Conservation (phyloP, 2,797 vertebrate species). For the Neopelma chrysocephalum region DNA sequence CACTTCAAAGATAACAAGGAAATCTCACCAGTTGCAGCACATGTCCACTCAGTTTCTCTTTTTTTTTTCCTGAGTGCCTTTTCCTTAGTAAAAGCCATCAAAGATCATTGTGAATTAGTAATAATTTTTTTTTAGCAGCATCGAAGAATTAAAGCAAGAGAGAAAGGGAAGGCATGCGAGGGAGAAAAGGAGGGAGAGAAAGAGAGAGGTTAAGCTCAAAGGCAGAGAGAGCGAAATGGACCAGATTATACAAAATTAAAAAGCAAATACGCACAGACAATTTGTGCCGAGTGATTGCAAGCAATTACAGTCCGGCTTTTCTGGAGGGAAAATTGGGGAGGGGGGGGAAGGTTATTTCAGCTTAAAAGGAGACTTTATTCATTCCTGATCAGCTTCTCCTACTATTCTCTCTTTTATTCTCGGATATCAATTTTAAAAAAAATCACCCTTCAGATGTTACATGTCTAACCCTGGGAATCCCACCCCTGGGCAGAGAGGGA, state of each 20-base stretch:
- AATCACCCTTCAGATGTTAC: slow-evolving; percentile 80
- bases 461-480: slow-evolving; percentile 76
- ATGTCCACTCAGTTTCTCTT: slow-evolving; percentile 39
- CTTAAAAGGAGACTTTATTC: slow-evolving; percentile 86
- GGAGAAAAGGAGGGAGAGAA: slow-evolving; percentile 73
- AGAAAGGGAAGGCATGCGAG: slow-evolving; percentile 52
- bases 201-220: slow-evolving; percentile 84
- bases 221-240: slow-evolving; percentile 84
- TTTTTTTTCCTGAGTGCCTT: slow-evolving; percentile 61
- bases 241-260: slow-evolving; percentile 89
- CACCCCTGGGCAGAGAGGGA: slow-evolving; percentile 78
- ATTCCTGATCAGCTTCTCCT: slow-evolving; percentile 84
- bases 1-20: slow-evolving; percentile 53
- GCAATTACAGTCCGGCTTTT: slow-evolving; percentile 85
- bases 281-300: slow-evolving; percentile 85
- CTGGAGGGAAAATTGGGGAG: slow-evolving; percentile 78
- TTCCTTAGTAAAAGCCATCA: slow-evolving; percentile 73
- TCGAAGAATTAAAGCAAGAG: slow-evolving; percentile 72
- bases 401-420: slow-evolving; percentile 83
- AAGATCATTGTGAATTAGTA: slow-evolving; percentile 73
- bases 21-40: slow-evolving; percentile 55
- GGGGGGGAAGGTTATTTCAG: slow-evolving; percentile 75
- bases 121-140: slow-evolving; percentile 65
- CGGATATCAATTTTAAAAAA: slow-evolving; percentile 79
- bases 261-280: slow-evolving; percentile 86